A percentile compares a stretch with the other conserved stretches of the same genome.
Conservation (phyloP, 2,888 invertebrate species). For the Clistopyga incitator region DNA sequence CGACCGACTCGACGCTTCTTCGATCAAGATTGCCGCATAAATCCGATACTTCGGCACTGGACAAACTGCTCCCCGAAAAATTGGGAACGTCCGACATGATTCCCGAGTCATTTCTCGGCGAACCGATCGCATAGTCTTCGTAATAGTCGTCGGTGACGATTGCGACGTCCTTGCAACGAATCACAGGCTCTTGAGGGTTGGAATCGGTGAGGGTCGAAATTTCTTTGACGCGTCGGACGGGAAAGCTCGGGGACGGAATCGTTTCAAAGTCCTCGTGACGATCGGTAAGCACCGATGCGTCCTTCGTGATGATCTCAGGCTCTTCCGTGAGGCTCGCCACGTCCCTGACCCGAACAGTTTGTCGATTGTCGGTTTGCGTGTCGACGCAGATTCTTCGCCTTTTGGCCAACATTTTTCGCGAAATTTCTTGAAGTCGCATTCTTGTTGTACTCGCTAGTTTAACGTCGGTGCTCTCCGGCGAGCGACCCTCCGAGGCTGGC, state of each 20-base stretch:
- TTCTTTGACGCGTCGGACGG: constrained; percentile 78
- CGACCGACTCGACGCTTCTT: constrained; percentile 63
- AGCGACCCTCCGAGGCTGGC: constrained; percentile 72
- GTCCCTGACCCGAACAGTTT: constrained; percentile 77
- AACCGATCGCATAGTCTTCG: constrained; percentile 70
- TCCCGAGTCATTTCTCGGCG: constrained; percentile 76
- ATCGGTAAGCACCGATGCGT: constrained; percentile 78
- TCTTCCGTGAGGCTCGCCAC: constrained; percentile 75
- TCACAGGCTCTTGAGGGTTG: constrained; percentile 64
- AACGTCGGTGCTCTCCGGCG: constrained; percentile 76
- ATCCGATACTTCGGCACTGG: constrained; percentile 70
- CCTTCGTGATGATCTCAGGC: constrained; percentile 69
- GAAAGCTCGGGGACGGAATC: constrained; percentile 32
- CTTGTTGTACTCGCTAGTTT: constrained; percentile 75
- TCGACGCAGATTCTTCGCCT: constrained; percentile 79
- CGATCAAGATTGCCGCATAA: constrained; percentile 47
- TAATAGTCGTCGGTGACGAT: constrained; percentile 76
- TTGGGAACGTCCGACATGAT: constrained; percentile 76
- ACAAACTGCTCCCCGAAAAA: constrained; percentile 73
- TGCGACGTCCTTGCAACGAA: constrained; percentile 74
- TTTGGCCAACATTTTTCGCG: constrained; percentile 80
- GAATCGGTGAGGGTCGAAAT: constrained; percentile 78
- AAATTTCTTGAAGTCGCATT: constrained; percentile 81
- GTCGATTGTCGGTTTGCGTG: constrained; percentile 78
- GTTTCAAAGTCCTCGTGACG: constrained; percentile 72